Percentiles rank a stretch among this genome's conserved stretches.
These are phyloP conservation scores for Trachelus tabidus DNA, from an alignment of 2,888 invertebrate genomes.

Conservation along the genomic window DNA sequence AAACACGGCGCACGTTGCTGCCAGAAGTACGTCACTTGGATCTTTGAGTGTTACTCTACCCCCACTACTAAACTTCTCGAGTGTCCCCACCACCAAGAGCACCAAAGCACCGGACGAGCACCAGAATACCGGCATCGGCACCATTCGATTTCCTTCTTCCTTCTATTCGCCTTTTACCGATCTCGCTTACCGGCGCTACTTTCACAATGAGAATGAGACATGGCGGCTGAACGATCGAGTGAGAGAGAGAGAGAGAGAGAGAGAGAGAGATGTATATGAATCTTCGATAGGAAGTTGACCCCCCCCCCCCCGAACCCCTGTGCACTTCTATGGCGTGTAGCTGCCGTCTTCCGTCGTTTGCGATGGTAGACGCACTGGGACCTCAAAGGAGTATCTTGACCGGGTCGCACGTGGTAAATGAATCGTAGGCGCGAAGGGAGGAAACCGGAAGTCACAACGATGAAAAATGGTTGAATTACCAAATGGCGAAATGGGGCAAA, in stretches of 20 bases:
- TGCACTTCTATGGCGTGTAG: neutral
- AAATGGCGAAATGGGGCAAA: slow-evolving; percentile 2
- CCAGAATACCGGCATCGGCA: neutral
- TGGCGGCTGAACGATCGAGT: neutral
- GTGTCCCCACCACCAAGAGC: slow-evolving; percentile 17
- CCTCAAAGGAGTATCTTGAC: neutral
- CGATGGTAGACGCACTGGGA: neutral
- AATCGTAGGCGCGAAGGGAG: neutral
- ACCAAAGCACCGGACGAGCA: neutral
- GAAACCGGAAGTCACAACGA: neutral
- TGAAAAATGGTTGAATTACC: neutral
- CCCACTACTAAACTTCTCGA: slow-evolving; percentile 44
- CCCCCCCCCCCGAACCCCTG: neutral
- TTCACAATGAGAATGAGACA: slow-evolving; percentile 5
- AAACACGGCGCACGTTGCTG: slow-evolving; percentile 59
- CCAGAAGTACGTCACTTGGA: slow-evolving; percentile 62
- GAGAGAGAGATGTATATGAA: neutral
- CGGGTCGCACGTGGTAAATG: neutral
- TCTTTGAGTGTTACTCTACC: slow-evolving; percentile 61
- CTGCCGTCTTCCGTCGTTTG: neutral
- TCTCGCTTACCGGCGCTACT: slow-evolving; percentile 12
- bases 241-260: slow-evolving; percentile 15
- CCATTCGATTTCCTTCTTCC: slow-evolving; percentile 1
- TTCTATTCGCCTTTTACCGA: slow-evolving; percentile 4
- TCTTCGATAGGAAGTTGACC: slow-evolving; percentile 5